Base-by-base conservation (phyloP, 2,113 vertebrate genomes). In the Paramisgurnus dabryanus region DNA sequence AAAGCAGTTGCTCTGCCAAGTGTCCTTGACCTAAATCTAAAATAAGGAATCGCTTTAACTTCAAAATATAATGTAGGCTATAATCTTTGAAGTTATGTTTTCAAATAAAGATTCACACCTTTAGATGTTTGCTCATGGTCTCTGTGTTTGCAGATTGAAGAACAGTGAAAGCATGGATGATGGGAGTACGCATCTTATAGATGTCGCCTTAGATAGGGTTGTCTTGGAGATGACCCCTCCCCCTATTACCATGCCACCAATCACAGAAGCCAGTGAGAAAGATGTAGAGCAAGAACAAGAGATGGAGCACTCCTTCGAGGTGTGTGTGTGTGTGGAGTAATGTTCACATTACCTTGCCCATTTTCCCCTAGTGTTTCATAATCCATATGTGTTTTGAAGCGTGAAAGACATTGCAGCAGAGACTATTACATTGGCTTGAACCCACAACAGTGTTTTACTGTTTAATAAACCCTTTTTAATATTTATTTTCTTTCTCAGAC, bases 91-190 rank as follows among this genome's bases (percentile, higher is more conserved):
- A 3, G 7, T 53, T 15, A 6, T 47, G 27, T 78, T 43, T n/a
- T 17, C 55, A 2, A 58, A 58, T 18, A 58, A 58, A 18, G 17
- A 18, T 58, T 58, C 55, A 58, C 17, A 58, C 55, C 55, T 58
- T 66, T 41, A 6, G 49, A 6, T 18, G 17, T 18, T 58, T 58
- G 55, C 55, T 57, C 6, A 63, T 17, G 17, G 22, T 18, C 34
- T 7, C 0, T 10, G 27, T 69, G 45, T 67, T 43, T 68, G 18
- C 85, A 90, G 87, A 82, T 68, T 90, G 73, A 89, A 80, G 80
- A 91, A 90, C 72, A 79, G 49, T 82, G 80, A 89, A 90, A 76
- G 80, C 64, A 47, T 86, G 73, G 82, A 80, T 86, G 85, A 89
- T 61, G 80, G 85, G 57, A 39, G 60, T 2, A 85, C 78, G 34